phyloP scores from a whole-genome alignment of 2,113 vertebrate species.

The Camelus bactrianus region DNA sequence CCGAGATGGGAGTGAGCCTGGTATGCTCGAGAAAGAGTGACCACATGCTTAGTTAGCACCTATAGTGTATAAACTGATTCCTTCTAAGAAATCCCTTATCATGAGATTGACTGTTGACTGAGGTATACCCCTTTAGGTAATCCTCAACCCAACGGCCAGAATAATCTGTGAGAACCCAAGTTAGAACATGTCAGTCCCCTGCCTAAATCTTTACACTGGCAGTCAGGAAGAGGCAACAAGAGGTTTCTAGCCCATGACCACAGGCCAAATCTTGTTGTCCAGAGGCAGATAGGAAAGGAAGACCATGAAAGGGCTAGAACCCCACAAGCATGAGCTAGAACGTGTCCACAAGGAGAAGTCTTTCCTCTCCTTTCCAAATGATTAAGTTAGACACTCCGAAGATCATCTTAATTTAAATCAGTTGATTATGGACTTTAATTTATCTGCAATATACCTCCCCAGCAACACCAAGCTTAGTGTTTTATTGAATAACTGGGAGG shows the following conservation, averaged over 20 bases:
- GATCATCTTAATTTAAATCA: neutral
- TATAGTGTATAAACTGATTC: neutral
- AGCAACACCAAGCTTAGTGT: neutral
- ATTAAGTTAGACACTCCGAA: neutral
- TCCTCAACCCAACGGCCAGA: neutral
- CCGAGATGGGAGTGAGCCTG: neutral
- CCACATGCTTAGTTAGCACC: neutral
- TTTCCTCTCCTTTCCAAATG: neutral
- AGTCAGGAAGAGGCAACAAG: neutral
- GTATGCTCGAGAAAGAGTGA: neutral
- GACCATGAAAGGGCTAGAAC: neutral
- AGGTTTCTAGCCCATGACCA: neutral
- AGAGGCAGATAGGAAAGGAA: neutral
- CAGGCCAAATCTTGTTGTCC: neutral
- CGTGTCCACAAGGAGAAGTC: neutral
- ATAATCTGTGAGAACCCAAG: neutral
- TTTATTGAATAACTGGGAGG: neutral
- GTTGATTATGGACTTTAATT: neutral
- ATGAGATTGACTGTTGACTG: neutral
- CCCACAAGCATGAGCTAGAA: neutral
- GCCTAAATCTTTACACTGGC: neutral
- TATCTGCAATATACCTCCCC: neutral
- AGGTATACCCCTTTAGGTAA: neutral
- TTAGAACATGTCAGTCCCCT: neutral
- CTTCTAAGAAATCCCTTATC: neutral